phyloP scores from a whole-genome alignment of 2,113 vertebrate genomes.

The Nipponia nippon region DNA sequence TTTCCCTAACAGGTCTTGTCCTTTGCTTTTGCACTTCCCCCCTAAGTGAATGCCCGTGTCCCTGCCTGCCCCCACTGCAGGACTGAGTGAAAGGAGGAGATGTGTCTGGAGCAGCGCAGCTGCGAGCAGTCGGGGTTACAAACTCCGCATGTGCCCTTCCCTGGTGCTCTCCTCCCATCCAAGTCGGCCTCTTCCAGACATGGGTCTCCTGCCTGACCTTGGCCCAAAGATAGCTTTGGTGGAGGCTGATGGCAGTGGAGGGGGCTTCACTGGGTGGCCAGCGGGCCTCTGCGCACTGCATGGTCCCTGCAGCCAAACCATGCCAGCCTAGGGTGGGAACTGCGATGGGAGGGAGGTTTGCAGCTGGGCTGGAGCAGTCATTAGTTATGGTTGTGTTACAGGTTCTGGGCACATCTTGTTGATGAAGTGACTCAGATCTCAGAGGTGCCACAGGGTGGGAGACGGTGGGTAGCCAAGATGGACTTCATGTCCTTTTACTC shows the following conservation, averaged over 20 bases:
- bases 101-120: not conserved
- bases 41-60: not conserved
- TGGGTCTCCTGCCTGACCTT: not conserved
- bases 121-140: not conserved
- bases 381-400: not conserved
- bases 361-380: not conserved
- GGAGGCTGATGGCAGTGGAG: not conserved
- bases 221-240: not conserved
- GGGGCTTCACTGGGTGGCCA: not conserved
- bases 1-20: not conserved
- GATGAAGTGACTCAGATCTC: not conserved
- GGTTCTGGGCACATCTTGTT: not conserved
- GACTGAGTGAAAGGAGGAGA: not conserved
- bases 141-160: not conserved
- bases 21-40: not conserved
- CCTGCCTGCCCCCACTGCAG: not conserved
- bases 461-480: not conserved
- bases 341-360: not conserved
- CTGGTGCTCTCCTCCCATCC: not conserved
- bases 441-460: not conserved
- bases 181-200: not conserved
- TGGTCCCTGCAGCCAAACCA: not conserved
- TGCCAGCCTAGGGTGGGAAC: not conserved
- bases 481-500: not conserved
- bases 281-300: not conserved